Evolutionary conservation across 2,797 vertebrate species (phyloP), one percentile per base, ranked within the genome.

Genomic region (Gobionotothen gibberifrons): DNA sequence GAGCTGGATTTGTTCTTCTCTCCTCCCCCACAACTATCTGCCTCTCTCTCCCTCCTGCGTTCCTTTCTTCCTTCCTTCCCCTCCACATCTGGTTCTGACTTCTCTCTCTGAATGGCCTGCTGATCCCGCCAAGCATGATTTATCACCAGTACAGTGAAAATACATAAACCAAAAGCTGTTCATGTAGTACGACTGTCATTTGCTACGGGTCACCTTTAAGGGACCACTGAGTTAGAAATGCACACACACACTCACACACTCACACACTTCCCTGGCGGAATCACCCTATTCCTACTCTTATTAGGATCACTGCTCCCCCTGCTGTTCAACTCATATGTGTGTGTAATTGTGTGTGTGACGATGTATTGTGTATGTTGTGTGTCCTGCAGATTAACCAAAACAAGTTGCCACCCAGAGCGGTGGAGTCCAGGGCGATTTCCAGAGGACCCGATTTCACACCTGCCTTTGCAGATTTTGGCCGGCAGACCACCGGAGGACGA

Each of bases 391-490:
- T 99, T 60, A 98, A 96, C 88, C 98, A 97, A 93, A 97, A 96
- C 1, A 99, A 99, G 89, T 54, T 96, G 90, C 94, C 96, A 0
- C 86, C 96, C 65, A 91, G 98, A 70, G 91, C 89, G 17, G 92
- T 97, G 86, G 98, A 99, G 78, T 91, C 98, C 78, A 94, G 97
- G 77, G 94, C 97, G 73, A 95, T 99, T 90, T 96, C 96, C 86
- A 95, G 97, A 80, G 97, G 97, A 79, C 96, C 98, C 0, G 98
- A 99, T 85, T 99, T 99, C 93, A 99, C 97, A 2, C 98, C 98
- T 13, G 97, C 98, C 61, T 99, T 98, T 40, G 97, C 97, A 48
- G 98, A 99, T 83, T 99, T 99, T 87, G 96, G 97, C 85, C 94
- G 97, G 74, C 97, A 95, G 70, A 88, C 95, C 74, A 83, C 94